These are phyloP conservation scores for Brachionus calyciflorus DNA, from an alignment of 1,140 invertebrate genomes.

Conservation along the genomic window DNA sequence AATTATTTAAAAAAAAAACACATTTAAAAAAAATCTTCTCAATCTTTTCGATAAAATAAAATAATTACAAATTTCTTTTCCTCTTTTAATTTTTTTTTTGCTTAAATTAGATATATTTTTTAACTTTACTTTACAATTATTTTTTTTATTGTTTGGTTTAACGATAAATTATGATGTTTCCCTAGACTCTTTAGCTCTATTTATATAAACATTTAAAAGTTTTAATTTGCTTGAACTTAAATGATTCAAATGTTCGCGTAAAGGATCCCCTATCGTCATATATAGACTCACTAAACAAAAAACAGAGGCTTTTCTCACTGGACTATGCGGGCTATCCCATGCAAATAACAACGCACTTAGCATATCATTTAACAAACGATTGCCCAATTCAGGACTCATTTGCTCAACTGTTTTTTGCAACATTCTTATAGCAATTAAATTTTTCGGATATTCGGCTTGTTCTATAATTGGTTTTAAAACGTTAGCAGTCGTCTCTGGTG, in stretches of 20 bases:
- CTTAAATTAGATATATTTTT: neutral
- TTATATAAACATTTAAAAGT: slow-evolving; percentile 72
- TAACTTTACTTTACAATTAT: neutral
- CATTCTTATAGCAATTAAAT: slow-evolving; percentile 87
- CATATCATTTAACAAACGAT: slow-evolving; percentile 69
- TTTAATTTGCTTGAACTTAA: slow-evolving; percentile 81
- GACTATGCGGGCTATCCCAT: slow-evolving; percentile 80
- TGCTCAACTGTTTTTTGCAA: slow-evolving; percentile 70
- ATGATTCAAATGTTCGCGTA: slow-evolving; percentile 73
- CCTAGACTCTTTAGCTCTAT: slow-evolving; percentile 61
- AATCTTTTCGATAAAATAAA: neutral
- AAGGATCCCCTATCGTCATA: slow-evolving; percentile 76
- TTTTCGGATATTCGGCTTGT: slow-evolving; percentile 77
- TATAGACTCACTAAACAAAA: slow-evolving; percentile 92
- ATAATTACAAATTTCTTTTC: neutral
- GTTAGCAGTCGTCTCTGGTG: slow-evolving; percentile 69
- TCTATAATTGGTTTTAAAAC: slow-evolving; percentile 76
- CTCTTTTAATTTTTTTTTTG: neutral
- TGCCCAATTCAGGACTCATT: slow-evolving; percentile 50
- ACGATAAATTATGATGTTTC: no score
- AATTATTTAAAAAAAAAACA: slow-evolving; percentile 5
- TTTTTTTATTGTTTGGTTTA: neutral
- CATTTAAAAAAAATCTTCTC: slow-evolving; percentile 11
- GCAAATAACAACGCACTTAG: slow-evolving; percentile 84
- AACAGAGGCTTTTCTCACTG: slow-evolving; percentile 85